Evolutionary conservation across 30 jellyfish, hydroid and myxozoan species (phyloP).

Genomic region (Hydractinia echinata): DNA sequence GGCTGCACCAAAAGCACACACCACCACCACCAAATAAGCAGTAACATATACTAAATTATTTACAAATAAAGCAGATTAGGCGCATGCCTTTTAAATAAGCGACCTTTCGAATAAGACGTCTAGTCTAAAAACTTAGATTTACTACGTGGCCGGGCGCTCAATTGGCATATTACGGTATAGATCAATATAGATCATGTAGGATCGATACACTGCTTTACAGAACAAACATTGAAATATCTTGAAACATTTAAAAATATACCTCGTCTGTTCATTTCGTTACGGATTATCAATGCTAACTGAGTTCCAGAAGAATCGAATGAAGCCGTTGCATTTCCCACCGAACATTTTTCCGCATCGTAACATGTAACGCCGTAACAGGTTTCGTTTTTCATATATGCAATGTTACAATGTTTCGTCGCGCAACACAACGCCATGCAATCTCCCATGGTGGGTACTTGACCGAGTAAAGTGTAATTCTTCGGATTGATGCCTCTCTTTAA

Average conservation of each 20-base stretch:
- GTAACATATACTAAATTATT: slow-evolving; percentile 70
- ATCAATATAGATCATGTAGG: too few relatives aligned
- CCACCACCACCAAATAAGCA: slow-evolving; percentile 91
- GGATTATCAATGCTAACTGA: slow-evolving; percentile 78
- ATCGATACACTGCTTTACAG: too few relatives aligned
- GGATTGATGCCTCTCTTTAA: slow-evolving; percentile 65
- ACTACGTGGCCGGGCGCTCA: too few relatives aligned
- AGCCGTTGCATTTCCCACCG: slow-evolving; percentile 58
- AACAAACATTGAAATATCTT: too few relatives aligned
- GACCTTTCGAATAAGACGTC: too few relatives aligned
- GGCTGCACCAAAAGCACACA: slow-evolving; percentile 95
- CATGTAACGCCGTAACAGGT: slow-evolving; percentile 94
- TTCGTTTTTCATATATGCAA: slow-evolving; percentile 84
- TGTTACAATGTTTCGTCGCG: slow-evolving; percentile 76
- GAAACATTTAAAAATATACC: slow-evolving; percentile 23
- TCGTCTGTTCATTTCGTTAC: slow-evolving; percentile 86
- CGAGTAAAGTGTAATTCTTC: slow-evolving; percentile 82
- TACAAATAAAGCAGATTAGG: too few relatives aligned
- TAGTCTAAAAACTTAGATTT: too few relatives aligned
- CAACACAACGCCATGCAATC: slow-evolving; percentile 98
- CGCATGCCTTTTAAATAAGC: too few relatives aligned
- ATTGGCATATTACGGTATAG: too few relatives aligned
- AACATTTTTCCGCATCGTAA: slow-evolving; percentile 70
- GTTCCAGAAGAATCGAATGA: slow-evolving; percentile 64
- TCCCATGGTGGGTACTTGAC: slow-evolving; percentile 85